Conservation (phyloP, 2,888 invertebrate genomes). For the Tuberolachnus salignus region DNA sequence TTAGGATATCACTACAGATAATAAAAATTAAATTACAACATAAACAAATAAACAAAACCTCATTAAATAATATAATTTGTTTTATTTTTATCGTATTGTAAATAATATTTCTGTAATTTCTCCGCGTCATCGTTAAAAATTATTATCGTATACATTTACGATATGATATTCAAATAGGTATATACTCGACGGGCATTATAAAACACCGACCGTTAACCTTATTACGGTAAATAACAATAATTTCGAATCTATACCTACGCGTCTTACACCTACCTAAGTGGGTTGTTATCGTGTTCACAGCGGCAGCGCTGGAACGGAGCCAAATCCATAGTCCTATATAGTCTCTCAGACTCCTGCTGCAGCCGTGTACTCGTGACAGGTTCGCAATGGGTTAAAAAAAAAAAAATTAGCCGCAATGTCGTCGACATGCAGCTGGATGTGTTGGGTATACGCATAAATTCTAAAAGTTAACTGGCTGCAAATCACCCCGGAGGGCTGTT, state of each 20-base stretch:
- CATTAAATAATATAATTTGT: no score
- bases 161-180: no score
- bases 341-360: background rate
- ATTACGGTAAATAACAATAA: background rate
- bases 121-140: no score
- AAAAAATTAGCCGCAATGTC: constrained; percentile 35
- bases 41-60: no score
- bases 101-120: no score
- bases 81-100: no score
- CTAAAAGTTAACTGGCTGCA: constrained; percentile 42
- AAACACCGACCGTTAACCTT: background rate
- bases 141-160: no score
- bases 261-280: background rate
- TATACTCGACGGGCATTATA: no score
- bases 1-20: no score
- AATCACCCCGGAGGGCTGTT: constrained; percentile 14
- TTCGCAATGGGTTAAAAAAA: constrained; percentile 18
- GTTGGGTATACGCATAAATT: constrained; percentile 27
- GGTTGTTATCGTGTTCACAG: constrained; percentile 1
- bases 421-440: constrained; percentile 32
- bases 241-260: background rate
- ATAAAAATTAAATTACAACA: no score
- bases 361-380: background rate
- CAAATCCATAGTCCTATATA: background rate
- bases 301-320: constrained; percentile 14